phyloP scores from a whole-genome alignment of 2,113 vertebrate species.

The Cyprinodon brontotheroides region DNA sequence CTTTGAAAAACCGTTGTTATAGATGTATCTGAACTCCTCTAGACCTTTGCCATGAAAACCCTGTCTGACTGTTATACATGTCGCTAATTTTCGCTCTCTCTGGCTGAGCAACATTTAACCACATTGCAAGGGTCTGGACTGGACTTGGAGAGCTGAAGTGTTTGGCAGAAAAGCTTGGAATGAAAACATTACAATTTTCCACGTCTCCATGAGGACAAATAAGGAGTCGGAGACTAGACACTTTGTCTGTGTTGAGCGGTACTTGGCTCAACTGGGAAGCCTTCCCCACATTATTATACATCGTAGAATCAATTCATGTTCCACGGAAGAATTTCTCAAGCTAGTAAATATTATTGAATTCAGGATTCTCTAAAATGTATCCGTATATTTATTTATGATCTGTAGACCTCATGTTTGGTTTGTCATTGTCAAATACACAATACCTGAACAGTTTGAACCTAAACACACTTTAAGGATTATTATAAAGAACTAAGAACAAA shows the following conservation, averaged over 20 bases:
- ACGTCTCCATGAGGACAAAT: slow-evolving; percentile 77
- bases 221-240: slow-evolving; percentile 73
- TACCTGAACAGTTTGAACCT: slow-evolving; percentile 14
- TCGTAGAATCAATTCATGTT: slow-evolving; percentile 55
- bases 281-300: slow-evolving; percentile 73
- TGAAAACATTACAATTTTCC: slow-evolving; percentile 80
- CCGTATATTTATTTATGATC: slow-evolving; percentile 47
- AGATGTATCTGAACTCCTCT: not conserved
- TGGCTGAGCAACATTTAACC: slow-evolving; percentile 62
- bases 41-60: slow-evolving; percentile 35
- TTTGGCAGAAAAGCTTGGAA: slow-evolving; percentile 77
- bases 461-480: not conserved
- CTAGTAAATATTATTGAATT: slow-evolving; percentile 60
- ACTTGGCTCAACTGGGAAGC: slow-evolving; percentile 71
- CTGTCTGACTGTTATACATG: slow-evolving; percentile 8
- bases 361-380: slow-evolving; percentile 49
- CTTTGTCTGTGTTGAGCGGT: slow-evolving; percentile 67
- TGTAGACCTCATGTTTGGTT: slow-evolving; percentile 39
- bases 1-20: slow-evolving; percentile 23
- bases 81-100: slow-evolving; percentile 42
- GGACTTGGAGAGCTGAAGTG: slow-evolving; percentile 57
- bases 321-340: slow-evolving; percentile 45
- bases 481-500: not conserved
- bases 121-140: slow-evolving; percentile 59
- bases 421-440: slow-evolving; percentile 24